Base-by-base conservation (phyloP, 2,113 vertebrate species). In the Notiomystis cincta region DNA sequence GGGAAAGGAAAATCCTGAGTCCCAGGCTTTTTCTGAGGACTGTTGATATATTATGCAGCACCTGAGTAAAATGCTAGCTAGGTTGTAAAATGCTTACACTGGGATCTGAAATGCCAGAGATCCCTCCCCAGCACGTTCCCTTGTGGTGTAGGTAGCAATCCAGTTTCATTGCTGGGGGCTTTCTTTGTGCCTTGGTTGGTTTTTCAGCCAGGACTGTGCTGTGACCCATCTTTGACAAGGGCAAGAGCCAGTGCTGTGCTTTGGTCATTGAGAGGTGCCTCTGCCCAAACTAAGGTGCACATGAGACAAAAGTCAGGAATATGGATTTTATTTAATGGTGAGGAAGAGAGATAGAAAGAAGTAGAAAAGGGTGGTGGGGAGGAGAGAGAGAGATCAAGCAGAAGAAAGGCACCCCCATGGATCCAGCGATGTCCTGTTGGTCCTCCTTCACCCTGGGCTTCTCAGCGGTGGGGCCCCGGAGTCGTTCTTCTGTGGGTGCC, bases 401-500 rank as follows among this genome's bases (percentile, higher is more conserved):
- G 67, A 58, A 38, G 23, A 33, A 3, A 31, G 22, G 38, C 18
- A 33, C 12, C 27, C 44, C 15, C 38, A 6, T 38, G 51, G 33
- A 38, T 30, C 23, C 37, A 58, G 37, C 2, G 12, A 15, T 0
- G 0, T 35, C 31, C n/a, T 21, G 5, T 5, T 48, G 57, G 35
- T 56, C 50, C 21, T 42, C 21, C 15, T 42, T 44, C 50, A 23
- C 23, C 23, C 51, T 9, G 12, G 51, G 37, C 23, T 58, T 44
- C 42, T 44, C 8, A 2, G 67, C 7, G 27, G 10, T 51, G 31
- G 22, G 50, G 4, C 19, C 18, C 35, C 2, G 5, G 37, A n/a
- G 15, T 35, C 0, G 0, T 35, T 61, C 21, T 42, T 35, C 35
- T 35, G 22, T 0, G 0, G 10, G 35, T 16, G 19, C 8, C 40